Evolutionary conservation across 2,797 vertebrate species (phyloP).

Genomic region (Liparis tanakae): DNA sequence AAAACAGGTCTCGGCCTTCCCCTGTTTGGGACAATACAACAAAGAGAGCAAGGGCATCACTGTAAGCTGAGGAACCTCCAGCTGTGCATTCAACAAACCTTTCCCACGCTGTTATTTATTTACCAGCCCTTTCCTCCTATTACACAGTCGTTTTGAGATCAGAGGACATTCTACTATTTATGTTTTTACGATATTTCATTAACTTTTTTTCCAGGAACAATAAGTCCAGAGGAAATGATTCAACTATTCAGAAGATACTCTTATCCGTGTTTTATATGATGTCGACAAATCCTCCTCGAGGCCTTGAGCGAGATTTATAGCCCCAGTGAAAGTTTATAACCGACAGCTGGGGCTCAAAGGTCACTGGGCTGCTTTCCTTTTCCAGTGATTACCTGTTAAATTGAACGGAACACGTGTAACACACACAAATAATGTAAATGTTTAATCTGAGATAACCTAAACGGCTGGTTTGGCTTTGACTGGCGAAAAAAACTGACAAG

Average conservation of each 20-base stretch:
- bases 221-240: background rate
- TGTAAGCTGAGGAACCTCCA: slow-evolving; percentile 37
- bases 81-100: slow-evolving; percentile 11
- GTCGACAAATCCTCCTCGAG: background rate
- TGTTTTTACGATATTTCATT: background rate
- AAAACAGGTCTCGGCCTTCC: background rate
- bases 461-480: background rate
- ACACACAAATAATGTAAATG: slow-evolving; percentile 60
- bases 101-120: background rate
- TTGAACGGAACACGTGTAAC: slow-evolving; percentile 24
- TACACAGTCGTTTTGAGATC: background rate
- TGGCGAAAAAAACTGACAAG: background rate
- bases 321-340: background rate
- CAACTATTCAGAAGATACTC: background rate
- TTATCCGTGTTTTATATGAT: background rate
- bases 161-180: background rate
- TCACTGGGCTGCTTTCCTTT: slow-evolving; percentile 10
- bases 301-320: background rate
- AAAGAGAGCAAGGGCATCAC: slow-evolving; percentile 40
- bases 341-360: slow-evolving; percentile 36
- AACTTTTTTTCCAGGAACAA: background rate
- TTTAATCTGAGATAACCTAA: slow-evolving; percentile 36
- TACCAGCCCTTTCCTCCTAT: background rate
- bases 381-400: slow-evolving; percentile 51
- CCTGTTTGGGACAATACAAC: slow-evolving; percentile 59